phyloP scores from a whole-genome alignment of 1,140 invertebrate genomes.

The Caenorhabditis briggsae region DNA sequence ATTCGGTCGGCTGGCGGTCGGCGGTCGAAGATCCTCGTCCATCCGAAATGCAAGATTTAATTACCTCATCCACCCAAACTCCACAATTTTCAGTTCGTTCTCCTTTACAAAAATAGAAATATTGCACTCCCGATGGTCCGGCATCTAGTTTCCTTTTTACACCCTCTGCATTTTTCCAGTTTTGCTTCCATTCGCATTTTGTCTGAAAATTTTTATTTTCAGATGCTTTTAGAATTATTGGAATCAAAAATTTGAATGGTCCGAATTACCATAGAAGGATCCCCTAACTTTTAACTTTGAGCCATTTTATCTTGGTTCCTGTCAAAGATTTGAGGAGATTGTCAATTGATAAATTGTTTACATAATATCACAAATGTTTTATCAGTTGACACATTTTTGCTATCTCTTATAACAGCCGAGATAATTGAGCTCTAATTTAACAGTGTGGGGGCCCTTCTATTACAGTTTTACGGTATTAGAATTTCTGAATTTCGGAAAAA shows the following conservation, averaged over 20 bases:
- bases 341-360: background rate
- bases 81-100: conserved; percentile 19
- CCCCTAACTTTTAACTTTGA: no score
- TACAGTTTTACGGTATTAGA: no score
- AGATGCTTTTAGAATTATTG: no score
- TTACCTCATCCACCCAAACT: conserved; percentile 19
- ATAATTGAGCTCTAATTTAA: no score
- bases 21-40: background rate
- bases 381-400: no score
- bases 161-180: conserved; percentile 21
- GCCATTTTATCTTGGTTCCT: no score
- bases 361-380: background rate
- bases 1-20: background rate
- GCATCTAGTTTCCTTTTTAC: conserved; percentile 11
- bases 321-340: no score
- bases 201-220: background rate
- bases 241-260: no score
- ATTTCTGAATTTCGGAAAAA: background rate
- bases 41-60: background rate
- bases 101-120: conserved; percentile 36
- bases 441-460: no score
- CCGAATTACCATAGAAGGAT: no score
- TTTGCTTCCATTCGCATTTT: conserved; percentile 45
- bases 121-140: background rate
- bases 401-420: no score